Conservation (phyloP, 2,888 invertebrate species). For the Antheraea yamamai region DNA sequence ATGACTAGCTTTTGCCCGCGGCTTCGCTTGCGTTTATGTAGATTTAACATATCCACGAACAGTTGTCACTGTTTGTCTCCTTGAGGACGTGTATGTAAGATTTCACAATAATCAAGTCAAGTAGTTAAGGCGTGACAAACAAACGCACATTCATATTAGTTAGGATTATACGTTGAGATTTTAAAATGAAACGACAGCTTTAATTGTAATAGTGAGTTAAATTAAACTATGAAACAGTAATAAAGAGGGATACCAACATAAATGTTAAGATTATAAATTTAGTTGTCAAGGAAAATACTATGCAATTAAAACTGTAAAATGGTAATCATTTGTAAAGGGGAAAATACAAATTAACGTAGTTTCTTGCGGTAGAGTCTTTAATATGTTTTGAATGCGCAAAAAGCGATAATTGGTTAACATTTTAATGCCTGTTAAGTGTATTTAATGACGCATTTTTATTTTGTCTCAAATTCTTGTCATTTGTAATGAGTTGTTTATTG, state of each 20-base stretch:
- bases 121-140: background rate
- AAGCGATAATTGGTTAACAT: background rate
- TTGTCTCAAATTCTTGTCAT: background rate
- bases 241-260: background rate
- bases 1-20: too few species aligned
- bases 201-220: background rate
- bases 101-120: too few species aligned
- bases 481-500: background rate
- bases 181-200: background rate
- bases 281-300: constrained; percentile 1
- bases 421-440: too few species aligned
- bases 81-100: too few species aligned
- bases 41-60: too few species aligned
- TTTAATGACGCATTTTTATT: too few species aligned
- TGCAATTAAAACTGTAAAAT: background rate
- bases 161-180: background rate
- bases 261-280: background rate
- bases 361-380: background rate
- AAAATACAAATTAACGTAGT: background rate
- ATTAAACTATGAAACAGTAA: background rate
- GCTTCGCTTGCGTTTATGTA: too few species aligned
- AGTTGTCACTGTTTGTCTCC: too few species aligned
- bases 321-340: constrained; percentile 1
- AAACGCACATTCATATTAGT: background rate
- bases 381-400: background rate